Percentiles rank a stretch among this genome's conserved stretches.
phyloP scores from a whole-genome alignment of 2,888 invertebrate species.

The Tetropium fuscum region DNA sequence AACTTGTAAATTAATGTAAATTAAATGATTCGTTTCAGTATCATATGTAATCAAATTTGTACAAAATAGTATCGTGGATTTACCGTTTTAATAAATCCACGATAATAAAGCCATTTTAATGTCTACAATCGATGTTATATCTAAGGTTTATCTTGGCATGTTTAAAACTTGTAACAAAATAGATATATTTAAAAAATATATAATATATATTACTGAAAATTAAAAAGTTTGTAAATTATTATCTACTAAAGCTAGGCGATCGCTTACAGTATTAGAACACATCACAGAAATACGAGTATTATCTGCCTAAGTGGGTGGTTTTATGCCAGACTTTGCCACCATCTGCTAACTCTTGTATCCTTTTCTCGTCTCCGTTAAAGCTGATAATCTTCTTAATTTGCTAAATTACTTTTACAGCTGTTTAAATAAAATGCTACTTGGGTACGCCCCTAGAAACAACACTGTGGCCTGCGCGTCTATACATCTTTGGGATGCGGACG shows the following conservation, averaged over 20 bases:
- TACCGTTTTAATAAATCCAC: too few relatives aligned
- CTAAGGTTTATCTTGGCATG: not conserved
- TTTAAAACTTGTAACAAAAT: too few relatives aligned
- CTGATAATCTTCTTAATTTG: conserved; percentile 50
- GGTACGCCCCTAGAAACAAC: conserved; percentile 19
- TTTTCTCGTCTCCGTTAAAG: conserved; percentile 37
- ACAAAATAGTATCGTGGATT: too few relatives aligned
- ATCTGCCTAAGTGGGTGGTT: conserved; percentile 37
- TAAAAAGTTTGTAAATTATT: too few relatives aligned
- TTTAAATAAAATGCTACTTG: conserved; percentile 49
- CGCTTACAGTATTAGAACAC: not conserved
- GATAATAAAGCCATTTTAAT: too few relatives aligned
- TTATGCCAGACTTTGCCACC: conserved; percentile 23
- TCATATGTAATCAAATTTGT: too few relatives aligned
- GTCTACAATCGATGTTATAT: too few relatives aligned
- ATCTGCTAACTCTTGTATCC: conserved; percentile 37
- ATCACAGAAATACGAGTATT: conserved; percentile 8
- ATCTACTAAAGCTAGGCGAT: not conserved
- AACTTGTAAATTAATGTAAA: too few relatives aligned
- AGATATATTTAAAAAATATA: too few relatives aligned
- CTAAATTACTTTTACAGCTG: conserved; percentile 56
- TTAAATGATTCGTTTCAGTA: too few relatives aligned
- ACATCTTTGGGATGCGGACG: conserved; percentile 40
- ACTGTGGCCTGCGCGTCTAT: conserved; percentile 10
- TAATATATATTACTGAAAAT: too few relatives aligned